Evolutionary conservation across 2,113 vertebrate species (phyloP).

Genomic region (Eretmochelys imbricata): DNA sequence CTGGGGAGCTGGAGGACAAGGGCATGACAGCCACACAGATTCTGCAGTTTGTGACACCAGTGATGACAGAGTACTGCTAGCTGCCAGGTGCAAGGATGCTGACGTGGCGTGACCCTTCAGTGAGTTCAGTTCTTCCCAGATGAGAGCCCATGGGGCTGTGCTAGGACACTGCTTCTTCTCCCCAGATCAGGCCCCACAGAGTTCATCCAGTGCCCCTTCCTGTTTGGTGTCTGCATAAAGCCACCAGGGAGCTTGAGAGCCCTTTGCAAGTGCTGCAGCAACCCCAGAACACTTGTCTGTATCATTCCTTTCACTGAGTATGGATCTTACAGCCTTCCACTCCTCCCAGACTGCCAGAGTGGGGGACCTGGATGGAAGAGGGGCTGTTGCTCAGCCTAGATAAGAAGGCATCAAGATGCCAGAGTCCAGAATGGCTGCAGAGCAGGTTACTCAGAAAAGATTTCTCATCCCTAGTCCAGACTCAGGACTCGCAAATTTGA

Average conservation of each 20-base stretch:
- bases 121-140: not conserved
- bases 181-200: not conserved
- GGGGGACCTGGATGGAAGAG: not conserved
- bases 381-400: rapidly evolving
- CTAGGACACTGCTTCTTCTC: not conserved
- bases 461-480: rapidly evolving
- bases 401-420: not conserved
- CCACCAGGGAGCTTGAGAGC: not conserved
- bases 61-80: not conserved
- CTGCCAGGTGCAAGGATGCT: not conserved
- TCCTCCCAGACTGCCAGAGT: not conserved
- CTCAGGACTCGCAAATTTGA: not conserved
- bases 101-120: not conserved
- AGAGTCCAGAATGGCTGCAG: not conserved
- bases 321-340: too few relatives aligned
- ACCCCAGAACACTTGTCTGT: not conserved
- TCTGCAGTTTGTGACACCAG: not conserved
- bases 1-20: not conserved
- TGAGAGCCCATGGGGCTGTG: rapidly evolving
- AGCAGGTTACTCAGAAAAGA: rapidly evolving
- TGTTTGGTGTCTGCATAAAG: not conserved
- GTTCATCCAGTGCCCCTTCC: not conserved
- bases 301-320: not conserved
- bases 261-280: not conserved
- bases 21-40: not conserved